Evolutionary conservation across 2,113 vertebrate species (phyloP), one percentile per base, ranked within the genome.

Genomic region (Rhea americana): DNA sequence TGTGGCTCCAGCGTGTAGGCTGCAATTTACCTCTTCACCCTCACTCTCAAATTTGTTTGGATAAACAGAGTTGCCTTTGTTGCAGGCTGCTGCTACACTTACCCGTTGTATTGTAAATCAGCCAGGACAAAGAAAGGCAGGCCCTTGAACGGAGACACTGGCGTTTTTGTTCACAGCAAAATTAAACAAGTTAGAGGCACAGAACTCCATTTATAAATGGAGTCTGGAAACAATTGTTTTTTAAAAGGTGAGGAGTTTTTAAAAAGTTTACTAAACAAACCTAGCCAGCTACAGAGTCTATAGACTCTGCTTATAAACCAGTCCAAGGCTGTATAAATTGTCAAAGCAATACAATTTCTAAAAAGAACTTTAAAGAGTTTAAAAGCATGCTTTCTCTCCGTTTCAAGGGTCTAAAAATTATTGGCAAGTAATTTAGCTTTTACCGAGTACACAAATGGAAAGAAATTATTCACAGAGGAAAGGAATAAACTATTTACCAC

Each of bases 221-320:
- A 61, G 74, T 30, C 82, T 77, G 82, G 86, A 93, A 93, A 91
- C 79, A 93, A 90, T 50, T 73, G 45, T 12, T 61, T 96, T 96
- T 93, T 77, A 89, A 90, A 95, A 96, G 95, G 94, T 95, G 93
- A 95, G 88, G 89, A 70, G 83, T 82, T 96, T 96, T 96, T 79
- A 22, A 91, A 77, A 96, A 94, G 77, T 94, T 94, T 94, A 93
- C 85, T 89, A 95, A 96, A 89, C 77, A 94, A 95, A 94, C 62
- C 55, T 80, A 74, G 73, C 62, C 81, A 94, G 83, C 83, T 78
- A 79, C 21, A 78, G 63, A 76, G 82, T 71, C 77, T 86, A 84
- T 39, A 71, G 70, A 84, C 74, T 50, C 63, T 90, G 74, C 62
- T 78, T 55, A 74, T 84, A 95, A 82, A 66, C 39, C 87, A 91